Base-by-base conservation (phyloP, 2,113 vertebrate species). In the Eupsittula cactorum region DNA sequence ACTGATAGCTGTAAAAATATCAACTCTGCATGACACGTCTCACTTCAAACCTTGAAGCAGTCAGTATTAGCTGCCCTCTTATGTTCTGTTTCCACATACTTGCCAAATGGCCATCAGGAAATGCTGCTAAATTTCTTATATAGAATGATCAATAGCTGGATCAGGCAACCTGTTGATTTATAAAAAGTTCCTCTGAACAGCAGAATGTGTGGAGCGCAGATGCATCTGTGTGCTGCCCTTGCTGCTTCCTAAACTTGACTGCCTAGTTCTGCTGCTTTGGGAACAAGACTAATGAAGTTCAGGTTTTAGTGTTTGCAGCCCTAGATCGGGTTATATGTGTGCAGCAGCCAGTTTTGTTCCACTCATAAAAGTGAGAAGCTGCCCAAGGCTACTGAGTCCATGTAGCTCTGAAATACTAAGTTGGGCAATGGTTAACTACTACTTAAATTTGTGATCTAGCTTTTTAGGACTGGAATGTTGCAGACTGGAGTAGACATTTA, bases 401-500 rank as follows among this genome's bases (percentile, higher is more conserved):
- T 6, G 23, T 25, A 53, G 47, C 42, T 86, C 82, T 86, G 82
- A 75, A 90, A 92, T 92, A 88, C 0, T 49, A 86, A 80, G 60
- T 50, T 77, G 65, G 50, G 35, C 80, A 92, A 60, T 89, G 65
- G 93, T 86, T 92, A 93, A 82, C 83, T 87, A 25, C 28, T 74
- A 13, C 42, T 89, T 91, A 89, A 86, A 82, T 82, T 78, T 35
- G 57, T 88, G 69, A 63, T 82, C 42, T 89, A 84, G 52, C 44
- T 76, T 52, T 87, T 95, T 27, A 73, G 76, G 62, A 47, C 39
- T 87, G 83, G 80, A 93, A 88, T 78, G 73, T 77, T 83, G 73
- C 64, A 80, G 90, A 46, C 68, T 77, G 78, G 74, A 91, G 74
- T 89, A 93, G 86, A 92, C 74, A 35, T 87, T 33, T 76, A 65